These are phyloP conservation scores for Herpetotheres cachinnans DNA, from an alignment of 2,113 vertebrate genomes.

Conservation along the genomic window DNA sequence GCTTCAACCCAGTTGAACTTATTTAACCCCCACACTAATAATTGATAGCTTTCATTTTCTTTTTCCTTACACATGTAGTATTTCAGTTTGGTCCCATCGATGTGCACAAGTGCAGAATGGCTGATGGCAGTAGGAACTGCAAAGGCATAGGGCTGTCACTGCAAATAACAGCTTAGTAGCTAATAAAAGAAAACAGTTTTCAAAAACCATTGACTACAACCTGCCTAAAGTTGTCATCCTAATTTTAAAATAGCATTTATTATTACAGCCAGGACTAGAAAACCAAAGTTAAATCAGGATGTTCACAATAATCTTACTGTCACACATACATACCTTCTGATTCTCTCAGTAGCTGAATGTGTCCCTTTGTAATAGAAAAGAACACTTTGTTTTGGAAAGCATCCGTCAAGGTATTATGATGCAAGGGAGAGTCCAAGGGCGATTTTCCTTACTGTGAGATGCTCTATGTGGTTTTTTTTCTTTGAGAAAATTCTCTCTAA, in stretches of 20 bases:
- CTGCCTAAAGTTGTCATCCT: constrained; percentile 2
- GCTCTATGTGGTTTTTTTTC: not conserved
- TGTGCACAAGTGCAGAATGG: not conserved
- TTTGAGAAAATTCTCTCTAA: not conserved
- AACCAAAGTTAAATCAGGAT: not conserved
- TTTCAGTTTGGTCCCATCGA: too few relatives aligned
- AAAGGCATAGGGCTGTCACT: not conserved
- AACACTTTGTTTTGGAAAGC: not conserved
- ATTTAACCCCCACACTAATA: too few relatives aligned
- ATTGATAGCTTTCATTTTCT: not conserved
- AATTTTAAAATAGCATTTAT: not conserved
- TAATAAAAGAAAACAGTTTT: not conserved
- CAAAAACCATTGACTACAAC: not conserved
- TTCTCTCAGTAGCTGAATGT: not conserved
- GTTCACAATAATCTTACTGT: not conserved
- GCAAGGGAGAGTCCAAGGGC: not conserved
- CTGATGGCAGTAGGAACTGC: not conserved
- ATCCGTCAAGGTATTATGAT: rapidly evolving
- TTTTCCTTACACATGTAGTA: not conserved
- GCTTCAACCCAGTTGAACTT: not conserved
- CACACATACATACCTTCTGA: not conserved
- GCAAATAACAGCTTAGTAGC: not conserved
- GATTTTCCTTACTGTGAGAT: not conserved
- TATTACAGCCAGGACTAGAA: not conserved
- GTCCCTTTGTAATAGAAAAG: not conserved